These are phyloP conservation scores for Aporophyla nigra DNA, from an alignment of 2,888 invertebrate species.

Conservation along the genomic window DNA sequence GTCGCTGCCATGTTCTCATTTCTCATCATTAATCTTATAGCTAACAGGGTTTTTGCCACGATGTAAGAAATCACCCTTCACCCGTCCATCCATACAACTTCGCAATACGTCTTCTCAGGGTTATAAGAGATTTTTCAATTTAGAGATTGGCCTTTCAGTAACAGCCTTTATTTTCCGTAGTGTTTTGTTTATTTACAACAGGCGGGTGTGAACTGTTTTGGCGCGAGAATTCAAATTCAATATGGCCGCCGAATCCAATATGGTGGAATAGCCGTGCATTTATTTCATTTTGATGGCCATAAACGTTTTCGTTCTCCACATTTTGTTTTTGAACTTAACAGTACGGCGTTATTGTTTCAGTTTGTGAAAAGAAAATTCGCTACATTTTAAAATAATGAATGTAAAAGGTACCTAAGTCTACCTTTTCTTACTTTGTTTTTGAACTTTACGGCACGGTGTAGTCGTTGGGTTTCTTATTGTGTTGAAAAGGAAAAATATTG, in stretches of 20 bases:
- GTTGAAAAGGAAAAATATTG: not conserved
- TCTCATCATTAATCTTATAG: slow-evolving; percentile 47
- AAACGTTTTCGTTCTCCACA: not conserved
- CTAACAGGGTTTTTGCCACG: slow-evolving; percentile 30
- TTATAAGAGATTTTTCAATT: slow-evolving; percentile 27
- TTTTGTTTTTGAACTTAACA: not conserved
- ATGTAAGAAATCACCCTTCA: slow-evolving; percentile 44
- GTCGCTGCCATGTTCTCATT: slow-evolving; percentile 24
- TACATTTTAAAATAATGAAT: slow-evolving; percentile 1
- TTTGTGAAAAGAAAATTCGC: not conserved
- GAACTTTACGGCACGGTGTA: not conserved
- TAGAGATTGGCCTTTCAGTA: slow-evolving; percentile 6
- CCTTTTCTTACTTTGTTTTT: not conserved
- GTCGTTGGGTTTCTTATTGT: not conserved
- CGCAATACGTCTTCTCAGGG: slow-evolving; percentile 21
- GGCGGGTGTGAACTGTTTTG: slow-evolving; percentile 21
- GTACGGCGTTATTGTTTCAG: not conserved
- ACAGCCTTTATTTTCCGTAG: slow-evolving; percentile 1
- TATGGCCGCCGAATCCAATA: slow-evolving; percentile 13
- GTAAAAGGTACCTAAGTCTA: not conserved
- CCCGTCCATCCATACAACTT: slow-evolving; percentile 11
- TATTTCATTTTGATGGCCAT: slow-evolving; percentile 11
- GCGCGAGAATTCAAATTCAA: slow-evolving; percentile 25
- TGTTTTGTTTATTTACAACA: slow-evolving; percentile 17
- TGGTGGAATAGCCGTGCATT: slow-evolving; percentile 4